Conservation (phyloP, 2,113 vertebrate genomes). For the Euleptes europaea region DNA sequence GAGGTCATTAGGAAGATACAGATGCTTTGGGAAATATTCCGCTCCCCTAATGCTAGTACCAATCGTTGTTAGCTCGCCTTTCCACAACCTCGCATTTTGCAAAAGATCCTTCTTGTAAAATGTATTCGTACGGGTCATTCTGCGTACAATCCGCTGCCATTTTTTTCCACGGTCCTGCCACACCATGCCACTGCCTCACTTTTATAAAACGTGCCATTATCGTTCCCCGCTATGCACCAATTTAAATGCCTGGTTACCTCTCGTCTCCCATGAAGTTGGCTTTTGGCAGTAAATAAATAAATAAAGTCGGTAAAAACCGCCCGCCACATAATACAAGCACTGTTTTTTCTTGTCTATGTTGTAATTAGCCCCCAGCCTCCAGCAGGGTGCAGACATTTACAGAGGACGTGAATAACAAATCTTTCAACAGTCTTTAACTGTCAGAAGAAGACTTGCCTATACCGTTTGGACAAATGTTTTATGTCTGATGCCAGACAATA, state of each 20-base stretch:
- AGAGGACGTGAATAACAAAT: constrained; percentile 5
- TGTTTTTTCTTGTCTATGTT: constrained; percentile 63
- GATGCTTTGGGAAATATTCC: constrained; percentile 38
- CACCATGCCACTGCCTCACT: background rate
- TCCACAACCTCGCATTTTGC: background rate
- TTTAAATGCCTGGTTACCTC: constrained; percentile 1
- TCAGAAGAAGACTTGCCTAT: constrained; percentile 33
- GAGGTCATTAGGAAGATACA: background rate
- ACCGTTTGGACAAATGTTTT: constrained; percentile 16
- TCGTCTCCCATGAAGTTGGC: constrained; percentile 37
- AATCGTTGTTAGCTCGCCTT: constrained; percentile 13
- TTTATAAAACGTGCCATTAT: background rate
- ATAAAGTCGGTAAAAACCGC: constrained; percentile 30
- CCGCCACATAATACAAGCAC: constrained; percentile 30
- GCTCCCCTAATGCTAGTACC: constrained; percentile 14
- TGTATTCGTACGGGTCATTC: constrained; percentile 4
- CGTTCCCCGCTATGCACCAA: background rate
- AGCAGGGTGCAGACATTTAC: constrained; percentile 32
- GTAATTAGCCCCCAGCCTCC: constrained; percentile 82
- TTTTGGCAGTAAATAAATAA: constrained; percentile 22
- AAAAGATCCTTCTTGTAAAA: constrained; percentile 21
- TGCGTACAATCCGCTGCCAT: background rate
- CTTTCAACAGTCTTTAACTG: constrained; percentile 39
- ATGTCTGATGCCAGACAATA: constrained; percentile 31
- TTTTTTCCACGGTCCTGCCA: background rate